Conservation (phyloP, 2,797 vertebrate species). For the Sardinella longiceps region DNA sequence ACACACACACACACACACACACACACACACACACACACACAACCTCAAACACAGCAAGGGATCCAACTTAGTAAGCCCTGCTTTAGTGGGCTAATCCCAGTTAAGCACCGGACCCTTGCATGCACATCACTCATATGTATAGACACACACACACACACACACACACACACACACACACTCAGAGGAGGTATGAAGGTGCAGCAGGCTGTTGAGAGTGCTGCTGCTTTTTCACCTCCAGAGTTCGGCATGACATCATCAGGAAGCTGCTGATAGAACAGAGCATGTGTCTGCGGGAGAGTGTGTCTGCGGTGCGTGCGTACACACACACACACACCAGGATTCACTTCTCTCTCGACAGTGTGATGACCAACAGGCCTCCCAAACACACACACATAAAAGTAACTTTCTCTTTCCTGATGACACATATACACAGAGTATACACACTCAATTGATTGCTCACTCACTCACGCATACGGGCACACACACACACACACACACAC, state of each 20-base stretch:
- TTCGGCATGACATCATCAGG: background rate
- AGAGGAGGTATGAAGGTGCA: background rate
- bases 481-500: background rate
- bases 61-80: background rate
- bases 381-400: background rate
- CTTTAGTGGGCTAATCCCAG: background rate
- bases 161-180: background rate
- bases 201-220: too few relatives aligned
- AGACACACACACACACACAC: background rate
- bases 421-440: background rate
- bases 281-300: background rate
- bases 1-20: conserved; percentile 32
- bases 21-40: conserved; percentile 24
- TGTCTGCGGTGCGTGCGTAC: background rate
- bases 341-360: background rate
- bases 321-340: background rate
- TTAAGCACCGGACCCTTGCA: background rate
- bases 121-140: background rate
- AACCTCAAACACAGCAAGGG: background rate
- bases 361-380: background rate
- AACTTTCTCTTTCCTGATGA: too few relatives aligned
- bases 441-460: background rate
- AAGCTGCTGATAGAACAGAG: background rate
- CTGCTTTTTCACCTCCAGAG: background rate
- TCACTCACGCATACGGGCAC: background rate